Base-by-base conservation (phyloP, 2,113 vertebrate genomes). In the Asarcornis scutulata region DNA sequence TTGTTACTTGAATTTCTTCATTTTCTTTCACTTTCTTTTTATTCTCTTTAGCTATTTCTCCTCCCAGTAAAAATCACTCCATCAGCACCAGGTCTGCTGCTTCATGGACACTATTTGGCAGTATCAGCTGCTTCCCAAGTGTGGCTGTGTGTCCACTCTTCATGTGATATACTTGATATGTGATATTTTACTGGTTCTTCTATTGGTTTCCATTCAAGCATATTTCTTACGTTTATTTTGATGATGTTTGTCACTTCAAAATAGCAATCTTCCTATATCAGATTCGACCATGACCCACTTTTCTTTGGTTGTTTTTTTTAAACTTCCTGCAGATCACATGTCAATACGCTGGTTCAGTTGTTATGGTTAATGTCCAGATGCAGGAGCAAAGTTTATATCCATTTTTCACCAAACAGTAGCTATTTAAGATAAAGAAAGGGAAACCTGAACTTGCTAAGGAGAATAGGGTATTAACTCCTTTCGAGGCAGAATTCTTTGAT, bases 271-370 rank as follows among this genome's bases (percentile, higher is more conserved):
- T 32, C 40, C 21, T 32, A 3, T 80, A 13, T 44, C 66, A 50
- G 38, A 42, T 34, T 44, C 17, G n/a, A 85, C 58, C 31, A 32
- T 58, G 34, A 29, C 15, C 21, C 32, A 31, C 18, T 80, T 89
- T n/a, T 50, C 72, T 62, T 66, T 63, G 60, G 12, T 40, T 40
- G 40, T 40, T 20, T 71, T 48, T 48, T 10, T 32, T 85, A 34
- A 87, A 58, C 50, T 60, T 89, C 58, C 32, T 58, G 4, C n/a
- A 63, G 50, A 58, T 73, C n/a, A 21, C 22, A 5, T 50, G 7
- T n/a, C 66, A 64, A 0, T 23, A 9, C 58, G 29, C 50, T 1
- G 0, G 7, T 80, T 88, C 53, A 27, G 13, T 31, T 77, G 5
- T 85, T 91, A 18, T 2, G 1, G 20, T 80, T 90, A 77, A 59